These are phyloP conservation scores for Rhyacophila brunnea DNA, from an alignment of 1,140 invertebrate genomes.

Conservation along the genomic window DNA sequence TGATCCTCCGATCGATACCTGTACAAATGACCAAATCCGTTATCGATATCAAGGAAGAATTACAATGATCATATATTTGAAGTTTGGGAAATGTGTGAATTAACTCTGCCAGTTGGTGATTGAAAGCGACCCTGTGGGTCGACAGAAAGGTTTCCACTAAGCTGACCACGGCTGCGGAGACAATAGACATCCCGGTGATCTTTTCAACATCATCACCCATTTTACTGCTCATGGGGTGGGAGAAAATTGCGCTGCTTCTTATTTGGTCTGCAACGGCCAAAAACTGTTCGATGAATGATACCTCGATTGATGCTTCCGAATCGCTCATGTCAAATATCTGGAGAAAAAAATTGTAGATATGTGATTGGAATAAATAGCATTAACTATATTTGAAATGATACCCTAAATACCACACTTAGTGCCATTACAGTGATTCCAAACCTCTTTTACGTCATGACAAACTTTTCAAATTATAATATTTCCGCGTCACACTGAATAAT, in stretches of 20 bases:
- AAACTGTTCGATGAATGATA: slow-evolving; percentile 50
- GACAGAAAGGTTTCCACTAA: slow-evolving; percentile 50
- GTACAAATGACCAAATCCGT: slow-evolving; percentile 51
- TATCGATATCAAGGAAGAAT: slow-evolving; percentile 50
- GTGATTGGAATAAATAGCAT: no score
- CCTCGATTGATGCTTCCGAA: slow-evolving; percentile 51
- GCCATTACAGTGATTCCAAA: no score
- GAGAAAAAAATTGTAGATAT: slow-evolving; percentile 37
- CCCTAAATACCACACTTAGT: no score
- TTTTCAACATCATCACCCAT: slow-evolving; percentile 47
- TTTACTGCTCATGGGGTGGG: slow-evolving; percentile 42
- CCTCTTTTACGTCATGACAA: no score
- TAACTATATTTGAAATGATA: no score
- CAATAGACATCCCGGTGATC: slow-evolving; percentile 46
- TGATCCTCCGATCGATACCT: slow-evolving; percentile 51
- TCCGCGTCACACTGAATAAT: no score
- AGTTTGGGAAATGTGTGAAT: slow-evolving; percentile 47
- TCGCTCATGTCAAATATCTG: slow-evolving; percentile 53
- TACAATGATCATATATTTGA: slow-evolving; percentile 50
- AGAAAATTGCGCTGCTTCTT: slow-evolving; percentile 43
- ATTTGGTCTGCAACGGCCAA: slow-evolving; percentile 48
- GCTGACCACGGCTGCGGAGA: slow-evolving; percentile 50
- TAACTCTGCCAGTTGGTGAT: slow-evolving; percentile 48
- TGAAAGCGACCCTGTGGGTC: slow-evolving; percentile 48
- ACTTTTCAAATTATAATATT: no score